These are phyloP conservation scores for Oceanites oceanicus DNA, from an alignment of 2,113 vertebrate genomes.

Conservation along the genomic window DNA sequence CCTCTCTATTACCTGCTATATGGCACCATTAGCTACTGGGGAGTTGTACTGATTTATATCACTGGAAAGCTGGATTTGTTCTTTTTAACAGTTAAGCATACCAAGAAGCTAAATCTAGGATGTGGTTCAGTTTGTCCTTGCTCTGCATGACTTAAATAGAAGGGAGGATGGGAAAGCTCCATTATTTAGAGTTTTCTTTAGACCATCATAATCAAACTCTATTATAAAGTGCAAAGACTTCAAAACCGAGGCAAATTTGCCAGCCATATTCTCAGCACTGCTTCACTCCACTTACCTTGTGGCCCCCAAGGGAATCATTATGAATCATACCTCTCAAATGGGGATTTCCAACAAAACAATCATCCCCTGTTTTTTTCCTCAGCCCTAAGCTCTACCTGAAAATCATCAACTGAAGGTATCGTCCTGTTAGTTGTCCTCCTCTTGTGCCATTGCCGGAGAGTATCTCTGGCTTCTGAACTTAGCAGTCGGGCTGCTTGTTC, in stretches of 20 bases:
- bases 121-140: background rate
- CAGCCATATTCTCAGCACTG: background rate
- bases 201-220: background rate
- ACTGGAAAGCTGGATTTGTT: background rate
- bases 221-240: background rate
- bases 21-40: background rate
- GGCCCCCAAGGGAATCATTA: background rate
- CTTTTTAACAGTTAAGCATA: background rate
- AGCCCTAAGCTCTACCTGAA: conserved; percentile 81
- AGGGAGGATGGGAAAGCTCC: background rate
- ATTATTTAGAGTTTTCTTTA: background rate
- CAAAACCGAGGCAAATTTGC: background rate
- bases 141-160: background rate
- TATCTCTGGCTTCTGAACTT: conserved; percentile 91
- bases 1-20: background rate
- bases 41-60: background rate
- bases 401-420: conserved; percentile 90
- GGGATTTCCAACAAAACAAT: background rate
- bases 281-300: background rate
- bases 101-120: background rate
- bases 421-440: conserved; percentile 88
- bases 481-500: conserved; percentile 91
- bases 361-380: background rate
- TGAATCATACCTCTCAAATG: background rate
- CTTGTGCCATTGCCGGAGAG: conserved; percentile 93